Base-by-base conservation (phyloP, 2,888 invertebrate species). In the Bellardia bayeri region DNA sequence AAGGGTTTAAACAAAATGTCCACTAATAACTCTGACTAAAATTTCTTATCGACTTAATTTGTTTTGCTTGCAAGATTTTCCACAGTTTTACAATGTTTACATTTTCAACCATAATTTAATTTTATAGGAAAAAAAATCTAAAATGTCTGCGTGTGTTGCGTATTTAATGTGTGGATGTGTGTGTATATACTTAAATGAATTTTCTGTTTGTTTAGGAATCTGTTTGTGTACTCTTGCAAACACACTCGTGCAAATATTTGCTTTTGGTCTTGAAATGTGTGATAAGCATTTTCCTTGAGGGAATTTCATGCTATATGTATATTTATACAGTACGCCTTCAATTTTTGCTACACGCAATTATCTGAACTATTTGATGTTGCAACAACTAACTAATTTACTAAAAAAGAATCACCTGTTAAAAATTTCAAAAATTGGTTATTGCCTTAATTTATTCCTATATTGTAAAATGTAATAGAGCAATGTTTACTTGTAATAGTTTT, bases 211-310 rank as follows among this genome's bases (percentile, higher is more conserved):
- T 61, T 30, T 16, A 13, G 14, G 2, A 58, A 58, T 9, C 11
- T 81, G 7, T 81, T 13, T 74, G 66, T 66, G 42, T 68, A 33
- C 64, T 69, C 69, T 49, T 33, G 8, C 9, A 42, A 33, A 61
- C 40, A 40, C 63, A 63, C 40, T 63, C n/a, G 8, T 3, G n/a
- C 63, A 66, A 45, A 42, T 42, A 42, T 81, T 66, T 76, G 13
- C 63, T 45, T 40, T 68, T 8, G 40, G 63, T 71, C 69, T 51
- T 74, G 89, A 91, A 91, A 91, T 92, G 91, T 91, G 91, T 91
- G 92, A 91, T 91, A 92, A 92, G 92, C 91, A 91, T 89, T 91
- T 91, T 91, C 90, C 91, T 91, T 90, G 86, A 66, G 91, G 91
- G 91, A 91, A 92, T 91, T 45, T 75, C 3, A n/a, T 80, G 37